A percentile compares a stretch with the other conserved stretches of the same genome.
Evolutionary conservation across 2,797 vertebrate genomes (phyloP).

Genomic region (Karalla daura): DNA sequence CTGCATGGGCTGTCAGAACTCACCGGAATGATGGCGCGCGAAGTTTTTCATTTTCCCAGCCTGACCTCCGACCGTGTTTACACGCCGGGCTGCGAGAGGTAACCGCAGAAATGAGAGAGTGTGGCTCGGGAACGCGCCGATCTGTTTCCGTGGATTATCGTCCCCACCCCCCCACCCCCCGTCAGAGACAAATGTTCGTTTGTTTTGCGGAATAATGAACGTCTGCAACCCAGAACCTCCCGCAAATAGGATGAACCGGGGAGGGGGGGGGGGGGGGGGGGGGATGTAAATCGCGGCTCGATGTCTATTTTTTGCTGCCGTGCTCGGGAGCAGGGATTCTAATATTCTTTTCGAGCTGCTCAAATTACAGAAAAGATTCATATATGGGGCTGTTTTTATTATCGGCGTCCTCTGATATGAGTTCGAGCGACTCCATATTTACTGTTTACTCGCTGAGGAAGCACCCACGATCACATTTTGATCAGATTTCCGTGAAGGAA

Average conservation of each 20-base stretch:
- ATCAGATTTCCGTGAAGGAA: conserved; percentile 8
- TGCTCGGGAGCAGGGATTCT: conserved; percentile 7
- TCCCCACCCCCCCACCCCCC: conserved; percentile 5
- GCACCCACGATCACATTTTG: conserved; percentile 1
- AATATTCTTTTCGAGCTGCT: conserved; percentile 31
- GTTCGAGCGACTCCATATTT: conserved; percentile 4
- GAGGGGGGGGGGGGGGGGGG: no score
- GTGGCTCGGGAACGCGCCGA: background rate
- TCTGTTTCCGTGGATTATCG: background rate
- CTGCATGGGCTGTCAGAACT: conserved; percentile 23
- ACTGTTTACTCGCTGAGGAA: background rate
- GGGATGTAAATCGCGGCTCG: conserved; percentile 35
- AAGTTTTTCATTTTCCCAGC: conserved; percentile 5
- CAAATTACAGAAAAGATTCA: conserved; percentile 28
- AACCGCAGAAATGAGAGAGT: conserved; percentile 13
- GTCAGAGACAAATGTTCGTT: conserved; percentile 39
- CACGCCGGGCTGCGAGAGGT: background rate
- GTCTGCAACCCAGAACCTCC: conserved; percentile 38
- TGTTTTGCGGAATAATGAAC: conserved; percentile 48
- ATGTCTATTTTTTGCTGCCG: conserved; percentile 19
- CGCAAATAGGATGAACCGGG: conserved; percentile 39
- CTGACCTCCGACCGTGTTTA: conserved; percentile 27
- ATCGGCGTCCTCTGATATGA: conserved; percentile 4
- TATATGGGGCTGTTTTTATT: background rate
- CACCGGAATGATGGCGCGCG: background rate